phyloP scores from a whole-genome alignment of 2,113 vertebrate genomes.

The Illadopsis cleaveri region DNA sequence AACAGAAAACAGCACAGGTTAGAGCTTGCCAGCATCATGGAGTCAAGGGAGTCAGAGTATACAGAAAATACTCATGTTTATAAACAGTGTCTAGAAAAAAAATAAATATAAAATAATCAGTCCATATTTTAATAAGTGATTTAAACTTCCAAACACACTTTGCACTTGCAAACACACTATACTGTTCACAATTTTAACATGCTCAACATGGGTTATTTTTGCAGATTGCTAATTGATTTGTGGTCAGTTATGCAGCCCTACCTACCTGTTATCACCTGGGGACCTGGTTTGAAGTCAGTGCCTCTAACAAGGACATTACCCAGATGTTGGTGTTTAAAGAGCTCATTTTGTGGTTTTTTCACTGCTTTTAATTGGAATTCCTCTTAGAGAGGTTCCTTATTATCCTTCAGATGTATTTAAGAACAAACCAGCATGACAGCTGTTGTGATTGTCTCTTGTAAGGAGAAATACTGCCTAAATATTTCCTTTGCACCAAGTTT shows the following conservation, averaged over 20 bases:
- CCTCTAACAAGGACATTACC: background rate
- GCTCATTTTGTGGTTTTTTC: background rate
- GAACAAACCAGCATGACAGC: background rate
- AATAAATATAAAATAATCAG: background rate
- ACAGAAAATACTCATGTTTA: background rate
- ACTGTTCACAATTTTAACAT: background rate
- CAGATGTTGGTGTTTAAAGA: background rate
- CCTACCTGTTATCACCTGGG: background rate
- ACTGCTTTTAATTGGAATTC: background rate
- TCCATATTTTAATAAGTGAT: background rate
- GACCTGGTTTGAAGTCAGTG: background rate
- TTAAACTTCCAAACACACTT: background rate
- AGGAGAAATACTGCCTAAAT: background rate
- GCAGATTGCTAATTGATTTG: background rate
- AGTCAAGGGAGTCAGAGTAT: background rate
- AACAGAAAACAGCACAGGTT: background rate
- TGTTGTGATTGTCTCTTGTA: background rate
- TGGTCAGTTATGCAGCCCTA: background rate
- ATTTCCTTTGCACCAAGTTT: background rate
- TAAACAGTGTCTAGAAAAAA: background rate
- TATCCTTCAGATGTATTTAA: background rate
- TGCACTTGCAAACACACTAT: background rate
- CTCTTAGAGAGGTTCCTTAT: background rate
- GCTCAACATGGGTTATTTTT: background rate
- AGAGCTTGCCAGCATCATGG: background rate